phyloP scores from a whole-genome alignment of 2,888 invertebrate genomes.

The Melieria picta region DNA sequence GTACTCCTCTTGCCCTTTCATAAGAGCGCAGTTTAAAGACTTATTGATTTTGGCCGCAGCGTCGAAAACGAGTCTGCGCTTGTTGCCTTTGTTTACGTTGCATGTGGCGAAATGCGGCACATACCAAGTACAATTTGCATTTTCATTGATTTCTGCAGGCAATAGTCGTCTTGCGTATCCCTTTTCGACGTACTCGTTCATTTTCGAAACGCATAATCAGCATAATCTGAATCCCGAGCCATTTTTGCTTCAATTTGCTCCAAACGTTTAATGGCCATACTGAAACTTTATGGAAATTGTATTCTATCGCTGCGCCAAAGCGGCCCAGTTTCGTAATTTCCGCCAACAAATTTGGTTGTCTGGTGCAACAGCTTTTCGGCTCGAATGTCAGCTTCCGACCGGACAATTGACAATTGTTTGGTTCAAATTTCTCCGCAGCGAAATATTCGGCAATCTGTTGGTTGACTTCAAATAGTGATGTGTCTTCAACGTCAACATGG shows the following conservation, averaged over 20 bases:
- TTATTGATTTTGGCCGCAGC: slow-evolving; percentile 9
- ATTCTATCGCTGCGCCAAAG: background rate
- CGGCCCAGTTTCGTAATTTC: slow-evolving; percentile 28
- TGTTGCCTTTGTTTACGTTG: slow-evolving; percentile 29
- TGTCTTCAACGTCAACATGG: slow-evolving; percentile 12
- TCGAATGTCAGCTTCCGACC: slow-evolving; percentile 22
- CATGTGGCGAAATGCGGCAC: slow-evolving; percentile 48
- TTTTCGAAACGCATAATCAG: slow-evolving; percentile 29
- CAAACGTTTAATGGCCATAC: slow-evolving; percentile 27
- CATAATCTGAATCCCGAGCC: slow-evolving; percentile 35
- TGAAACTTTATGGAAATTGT: slow-evolving; percentile 4
- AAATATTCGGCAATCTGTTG: slow-evolving; percentile 9
- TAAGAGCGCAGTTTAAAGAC: slow-evolving; percentile 1
- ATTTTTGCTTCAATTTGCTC: slow-evolving; percentile 18
- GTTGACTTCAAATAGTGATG: slow-evolving; percentile 1
- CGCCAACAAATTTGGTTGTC: slow-evolving; percentile 30
- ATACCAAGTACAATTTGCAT: slow-evolving; percentile 11
- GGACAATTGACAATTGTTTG: background rate
- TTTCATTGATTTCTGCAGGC: slow-evolving; percentile 27
- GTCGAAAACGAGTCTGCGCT: slow-evolving; percentile 17
- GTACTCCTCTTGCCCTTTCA: background rate
- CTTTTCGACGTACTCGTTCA: slow-evolving; percentile 41
- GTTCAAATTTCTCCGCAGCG: background rate
- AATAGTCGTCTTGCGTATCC: slow-evolving; percentile 41
- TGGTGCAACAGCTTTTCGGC: slow-evolving; percentile 10